These are phyloP conservation scores for Brienomyrus longianalis DNA, from an alignment of 2,113 vertebrate species.

Conservation along the genomic window DNA sequence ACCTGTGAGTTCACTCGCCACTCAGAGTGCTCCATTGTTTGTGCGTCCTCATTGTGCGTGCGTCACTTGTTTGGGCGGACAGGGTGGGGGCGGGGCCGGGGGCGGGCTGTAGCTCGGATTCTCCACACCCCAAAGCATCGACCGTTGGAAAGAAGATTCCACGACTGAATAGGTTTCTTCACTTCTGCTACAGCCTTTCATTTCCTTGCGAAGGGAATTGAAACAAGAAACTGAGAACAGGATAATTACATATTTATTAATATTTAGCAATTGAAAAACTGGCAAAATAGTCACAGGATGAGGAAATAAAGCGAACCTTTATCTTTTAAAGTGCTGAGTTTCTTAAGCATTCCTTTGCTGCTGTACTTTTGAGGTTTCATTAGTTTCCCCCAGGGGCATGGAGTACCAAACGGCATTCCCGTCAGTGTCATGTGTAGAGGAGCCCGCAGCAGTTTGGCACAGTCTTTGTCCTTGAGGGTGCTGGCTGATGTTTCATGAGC, in stretches of 20 bases:
- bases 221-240: background rate
- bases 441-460: background rate
- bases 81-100: slow-evolving; percentile 37
- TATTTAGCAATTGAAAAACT: background rate
- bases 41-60: slow-evolving; percentile 64
- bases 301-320: background rate
- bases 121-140: slow-evolving; percentile 11
- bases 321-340: background rate
- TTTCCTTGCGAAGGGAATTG: too few relatives aligned
- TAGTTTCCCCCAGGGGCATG: background rate
- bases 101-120: slow-evolving; percentile 27
- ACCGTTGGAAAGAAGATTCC: background rate
- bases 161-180: background rate
- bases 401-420: background rate
- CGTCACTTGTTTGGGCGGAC: slow-evolving; percentile 46
- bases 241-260: background rate
- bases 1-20: slow-evolving; percentile 63
- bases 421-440: background rate
- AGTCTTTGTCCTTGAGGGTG: background rate
- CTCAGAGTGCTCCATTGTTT: slow-evolving; percentile 64
- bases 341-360: background rate
- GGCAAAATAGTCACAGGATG: background rate
- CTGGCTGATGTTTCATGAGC: background rate
- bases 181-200: background rate
- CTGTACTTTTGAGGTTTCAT: background rate